These are phyloP conservation scores for Limnephilus auricula DNA, from an alignment of 2,888 invertebrate species.

Conservation along the genomic window DNA sequence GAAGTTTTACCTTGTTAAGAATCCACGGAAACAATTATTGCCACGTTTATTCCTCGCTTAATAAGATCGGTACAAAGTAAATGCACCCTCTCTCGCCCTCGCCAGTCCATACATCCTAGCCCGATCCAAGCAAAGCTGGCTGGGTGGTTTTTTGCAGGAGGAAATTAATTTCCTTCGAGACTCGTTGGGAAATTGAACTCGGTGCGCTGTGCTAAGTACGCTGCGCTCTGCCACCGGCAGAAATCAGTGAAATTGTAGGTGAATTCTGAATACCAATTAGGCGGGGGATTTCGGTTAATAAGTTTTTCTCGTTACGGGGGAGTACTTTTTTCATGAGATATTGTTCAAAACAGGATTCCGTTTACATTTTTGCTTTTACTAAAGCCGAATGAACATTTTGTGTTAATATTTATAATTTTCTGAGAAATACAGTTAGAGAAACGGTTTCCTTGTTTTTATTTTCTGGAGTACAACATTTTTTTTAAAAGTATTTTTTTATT, in stretches of 20 bases:
- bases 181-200: slow-evolving; percentile 63
- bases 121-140: slow-evolving; percentile 35
- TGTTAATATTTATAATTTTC: no score
- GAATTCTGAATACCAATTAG: slow-evolving; percentile 66
- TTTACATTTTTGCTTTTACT: not conserved
- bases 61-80: slow-evolving; percentile 35
- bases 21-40: slow-evolving; percentile 42
- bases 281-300: slow-evolving; percentile 64
- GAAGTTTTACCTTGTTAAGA: slow-evolving; percentile 35
- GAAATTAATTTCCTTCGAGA: slow-evolving; percentile 66
- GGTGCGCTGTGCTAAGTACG: slow-evolving; percentile 58
- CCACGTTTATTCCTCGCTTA: slow-evolving; percentile 36
- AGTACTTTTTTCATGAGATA: slow-evolving; percentile 52
- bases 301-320: slow-evolving; percentile 61
- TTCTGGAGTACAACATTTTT: no score
- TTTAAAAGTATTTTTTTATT: no score
- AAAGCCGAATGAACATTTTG: no score
- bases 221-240: slow-evolving; percentile 47
- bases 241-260: slow-evolving; percentile 65
- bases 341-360: not conserved
- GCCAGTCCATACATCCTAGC: not conserved
- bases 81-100: slow-evolving; percentile 11
- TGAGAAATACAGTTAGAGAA: no score
- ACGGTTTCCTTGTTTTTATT: no score
- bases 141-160: slow-evolving; percentile 56